phyloP scores from a whole-genome alignment of 2,113 vertebrate species.

The Aythya baeri region DNA sequence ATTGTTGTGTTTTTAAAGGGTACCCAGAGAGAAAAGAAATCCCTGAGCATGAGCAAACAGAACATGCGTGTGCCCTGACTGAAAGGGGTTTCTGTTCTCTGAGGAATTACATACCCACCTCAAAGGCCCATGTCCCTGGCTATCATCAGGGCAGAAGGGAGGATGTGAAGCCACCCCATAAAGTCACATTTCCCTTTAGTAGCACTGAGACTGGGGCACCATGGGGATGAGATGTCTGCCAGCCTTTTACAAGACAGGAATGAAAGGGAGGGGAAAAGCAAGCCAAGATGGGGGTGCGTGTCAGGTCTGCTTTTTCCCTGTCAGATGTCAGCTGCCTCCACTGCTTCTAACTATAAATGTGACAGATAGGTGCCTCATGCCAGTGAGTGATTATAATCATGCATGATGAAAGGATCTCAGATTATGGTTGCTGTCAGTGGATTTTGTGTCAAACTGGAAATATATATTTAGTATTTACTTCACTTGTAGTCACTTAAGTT shows the following conservation, averaged over 20 bases:
- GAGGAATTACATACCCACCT: background rate
- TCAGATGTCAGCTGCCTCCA: slow-evolving; percentile 72
- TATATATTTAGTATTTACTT: slow-evolving; percentile 66
- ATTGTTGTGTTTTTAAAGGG: background rate
- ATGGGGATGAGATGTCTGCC: background rate
- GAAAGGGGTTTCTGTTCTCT: background rate
- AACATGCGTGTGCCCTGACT: background rate
- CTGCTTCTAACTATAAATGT: slow-evolving; percentile 67
- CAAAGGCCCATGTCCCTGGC: background rate
- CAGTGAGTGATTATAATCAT: slow-evolving; percentile 48
- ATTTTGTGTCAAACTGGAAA: slow-evolving; percentile 50
- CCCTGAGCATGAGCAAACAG: background rate
- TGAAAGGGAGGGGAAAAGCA: slow-evolving; percentile 8
- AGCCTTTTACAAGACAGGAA: slow-evolving; percentile 26
- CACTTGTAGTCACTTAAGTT: slow-evolving; percentile 28
- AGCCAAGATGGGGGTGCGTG: slow-evolving; percentile 53
- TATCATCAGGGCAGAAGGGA: background rate
- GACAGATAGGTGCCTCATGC: slow-evolving; percentile 63
- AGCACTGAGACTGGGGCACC: background rate
- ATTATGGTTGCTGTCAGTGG: slow-evolving; percentile 59
- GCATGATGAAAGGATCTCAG: slow-evolving; percentile 57
- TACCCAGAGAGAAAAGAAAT: background rate
- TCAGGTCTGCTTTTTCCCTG: slow-evolving; percentile 65
- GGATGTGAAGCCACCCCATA: background rate
- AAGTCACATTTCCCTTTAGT: background rate